Percentiles rank a stretch among this genome's conserved stretches.
phyloP scores from a whole-genome alignment of 2,888 invertebrate species.

The Rotaria magnacalcarata region DNA sequence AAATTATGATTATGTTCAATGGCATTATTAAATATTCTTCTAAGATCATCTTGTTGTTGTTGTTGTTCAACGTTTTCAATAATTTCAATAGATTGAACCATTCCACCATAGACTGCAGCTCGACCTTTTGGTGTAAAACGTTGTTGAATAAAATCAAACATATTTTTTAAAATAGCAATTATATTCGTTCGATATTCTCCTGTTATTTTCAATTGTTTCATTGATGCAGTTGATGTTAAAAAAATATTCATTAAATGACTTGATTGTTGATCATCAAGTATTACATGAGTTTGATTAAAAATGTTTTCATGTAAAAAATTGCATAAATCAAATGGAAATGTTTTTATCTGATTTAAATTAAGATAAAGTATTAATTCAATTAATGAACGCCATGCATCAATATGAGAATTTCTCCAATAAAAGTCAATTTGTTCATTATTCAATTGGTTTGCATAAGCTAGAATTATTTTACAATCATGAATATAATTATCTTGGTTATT shows the following conservation, averaged over 20 bases:
- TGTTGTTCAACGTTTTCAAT: slow-evolving; percentile 4
- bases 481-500: slow-evolving; percentile 1
- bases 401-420: slow-evolving; percentile 10
- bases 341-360: neutral
- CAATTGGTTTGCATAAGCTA: slow-evolving; percentile 13
- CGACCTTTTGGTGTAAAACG: slow-evolving; percentile 20
- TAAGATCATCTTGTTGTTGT: slow-evolving; percentile 24
- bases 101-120: neutral
- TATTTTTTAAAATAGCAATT: neutral
- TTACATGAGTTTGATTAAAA: neutral
- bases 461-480: slow-evolving; percentile 15
- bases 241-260: neutral
- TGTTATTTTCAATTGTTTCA: neutral
- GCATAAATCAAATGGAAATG: slow-evolving; percentile 19
- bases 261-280: slow-evolving; percentile 19
- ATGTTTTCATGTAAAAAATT: slow-evolving; percentile 30
- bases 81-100: neutral
- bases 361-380: slow-evolving; percentile 28
- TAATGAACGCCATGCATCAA: slow-evolving; percentile 35
- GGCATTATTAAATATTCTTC: slow-evolving; percentile 15
- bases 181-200: slow-evolving; percentile 27
- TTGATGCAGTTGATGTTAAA: neutral
- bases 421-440: slow-evolving; percentile 35
- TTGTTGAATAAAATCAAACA: neutral
- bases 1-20: neutral